phyloP scores from a whole-genome alignment of 2,888 invertebrate species.

The Plebejus melissa region DNA sequence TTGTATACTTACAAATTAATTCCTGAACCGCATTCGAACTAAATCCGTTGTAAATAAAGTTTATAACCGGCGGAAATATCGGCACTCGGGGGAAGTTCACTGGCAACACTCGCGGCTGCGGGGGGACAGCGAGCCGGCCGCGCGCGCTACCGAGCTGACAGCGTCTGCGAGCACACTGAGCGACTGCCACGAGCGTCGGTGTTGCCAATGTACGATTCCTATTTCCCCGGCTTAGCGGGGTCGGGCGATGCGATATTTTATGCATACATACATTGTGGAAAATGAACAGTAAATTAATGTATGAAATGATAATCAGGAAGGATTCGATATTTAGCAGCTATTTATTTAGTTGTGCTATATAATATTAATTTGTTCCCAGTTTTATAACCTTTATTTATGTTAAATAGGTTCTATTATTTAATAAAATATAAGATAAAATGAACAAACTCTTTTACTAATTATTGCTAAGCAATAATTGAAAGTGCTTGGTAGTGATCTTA shows the following conservation, averaged over 20 bases:
- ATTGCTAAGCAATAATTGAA: too few species aligned
- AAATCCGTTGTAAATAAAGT: constrained; percentile 10
- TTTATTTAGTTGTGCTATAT: not conserved
- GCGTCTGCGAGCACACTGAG: constrained; percentile 62
- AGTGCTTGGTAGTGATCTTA: too few species aligned
- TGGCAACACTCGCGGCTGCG: constrained; percentile 53
- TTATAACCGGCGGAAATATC: constrained; percentile 7
- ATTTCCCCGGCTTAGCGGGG: constrained; percentile 29
- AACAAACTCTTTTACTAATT: not conserved
- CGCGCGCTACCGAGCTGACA: constrained; percentile 46
- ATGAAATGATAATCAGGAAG: not conserved
- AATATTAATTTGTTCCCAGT: not conserved
- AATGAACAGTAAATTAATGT: not conserved
- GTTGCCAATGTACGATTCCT: constrained; percentile 48
- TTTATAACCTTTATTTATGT: not conserved
- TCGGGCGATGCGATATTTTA: not conserved
- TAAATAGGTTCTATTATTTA: not conserved
- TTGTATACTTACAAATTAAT: constrained; percentile 5
- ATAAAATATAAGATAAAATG: not conserved
- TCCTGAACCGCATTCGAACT: not conserved
- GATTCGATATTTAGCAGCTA: not conserved
- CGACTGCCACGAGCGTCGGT: constrained; percentile 49
- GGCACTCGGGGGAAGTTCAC: constrained; percentile 46
- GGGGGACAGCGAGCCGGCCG: constrained; percentile 34
- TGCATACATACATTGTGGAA: not conserved